Base-by-base conservation (phyloP, 2,888 invertebrate species). In the Troilus luridus region DNA sequence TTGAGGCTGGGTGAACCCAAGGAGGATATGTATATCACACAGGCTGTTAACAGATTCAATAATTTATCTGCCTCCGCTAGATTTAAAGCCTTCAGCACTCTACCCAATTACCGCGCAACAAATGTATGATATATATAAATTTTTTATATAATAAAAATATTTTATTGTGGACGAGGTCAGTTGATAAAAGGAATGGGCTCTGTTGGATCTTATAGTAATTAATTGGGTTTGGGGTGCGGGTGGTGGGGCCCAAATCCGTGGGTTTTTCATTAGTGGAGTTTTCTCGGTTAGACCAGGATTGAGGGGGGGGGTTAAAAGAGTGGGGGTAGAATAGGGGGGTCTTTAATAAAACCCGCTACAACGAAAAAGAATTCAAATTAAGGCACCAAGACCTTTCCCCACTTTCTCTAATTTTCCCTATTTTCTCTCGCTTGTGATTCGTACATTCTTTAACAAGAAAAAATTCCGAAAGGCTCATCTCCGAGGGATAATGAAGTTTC, bases 351-450 rank as follows among this genome's bases (percentile, higher is more conserved):
- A 62, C 62, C n/a, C 60, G 62, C 89, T 64, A 89, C 67, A 67
- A 89, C 67, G 62, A 89, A 89, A 89, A 89, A 89, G 89, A 89
- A 89, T 89, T 89, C 89, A 89, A 89, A 89, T 89, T 89, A 89
- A 89, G 89, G 89, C 60, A 89, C 89, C 60, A 64, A 89, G 89
- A 89, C 89, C 89, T 64, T 62, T 89, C 89, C 89, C 85, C 85
- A 85, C 85, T 85, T 85, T 89, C 89, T 64, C 89, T 89, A 85
- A 85, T 85, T 58, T 85, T 85, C 85, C 41, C 85, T 85, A 56
- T 85, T 85, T 85, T 85, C 54, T 56, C 81, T 56, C 85, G 85
- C 85, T 56, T n/a, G 85, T 85, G 85, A 85, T 85, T 85, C 56
- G 54, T 85, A 85, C 85, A 85, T 85, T 85, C 85, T 85, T 85